Evolutionary conservation across 2,113 vertebrate genomes (phyloP).

Genomic region (Chloropsis hardwickii): DNA sequence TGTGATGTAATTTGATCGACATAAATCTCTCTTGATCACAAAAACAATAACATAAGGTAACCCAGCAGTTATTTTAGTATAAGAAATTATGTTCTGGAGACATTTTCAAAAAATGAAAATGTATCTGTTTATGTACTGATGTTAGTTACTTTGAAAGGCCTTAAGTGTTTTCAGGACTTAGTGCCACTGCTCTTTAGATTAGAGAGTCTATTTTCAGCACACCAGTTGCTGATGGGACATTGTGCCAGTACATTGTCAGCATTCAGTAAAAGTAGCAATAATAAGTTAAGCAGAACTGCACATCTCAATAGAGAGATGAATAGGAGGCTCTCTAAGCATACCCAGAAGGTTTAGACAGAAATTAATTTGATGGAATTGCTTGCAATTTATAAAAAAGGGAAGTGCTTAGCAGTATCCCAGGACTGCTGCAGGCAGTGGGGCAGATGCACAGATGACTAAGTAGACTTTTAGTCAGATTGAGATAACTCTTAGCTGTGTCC

Average conservation of each 20-base stretch:
- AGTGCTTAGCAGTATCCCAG: background rate
- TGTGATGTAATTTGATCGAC: background rate
- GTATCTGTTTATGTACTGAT: background rate
- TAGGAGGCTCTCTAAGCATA: background rate
- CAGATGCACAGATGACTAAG: background rate
- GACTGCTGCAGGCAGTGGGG: background rate
- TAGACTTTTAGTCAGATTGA: background rate
- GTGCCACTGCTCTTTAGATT: slow-evolving; percentile 31
- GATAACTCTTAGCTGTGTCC: background rate
- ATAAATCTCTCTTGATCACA: background rate
- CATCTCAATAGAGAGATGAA: background rate
- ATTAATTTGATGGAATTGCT: background rate
- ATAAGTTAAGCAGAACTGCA: background rate
- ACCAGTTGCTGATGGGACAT: slow-evolving; percentile 32
- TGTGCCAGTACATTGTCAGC: slow-evolving; percentile 56
- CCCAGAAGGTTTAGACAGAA: background rate
- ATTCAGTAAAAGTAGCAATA: slow-evolving; percentile 29
- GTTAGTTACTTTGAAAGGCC: background rate
- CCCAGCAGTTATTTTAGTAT: background rate
- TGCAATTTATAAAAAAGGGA: background rate
- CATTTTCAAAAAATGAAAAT: background rate
- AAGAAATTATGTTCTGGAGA: background rate
- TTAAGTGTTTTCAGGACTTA: background rate
- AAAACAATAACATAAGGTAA: background rate
- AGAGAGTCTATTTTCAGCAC: slow-evolving; percentile 55